Evolutionary conservation across 2,797 vertebrate genomes (phyloP).

Genomic region (Merluccius polli): DNA sequence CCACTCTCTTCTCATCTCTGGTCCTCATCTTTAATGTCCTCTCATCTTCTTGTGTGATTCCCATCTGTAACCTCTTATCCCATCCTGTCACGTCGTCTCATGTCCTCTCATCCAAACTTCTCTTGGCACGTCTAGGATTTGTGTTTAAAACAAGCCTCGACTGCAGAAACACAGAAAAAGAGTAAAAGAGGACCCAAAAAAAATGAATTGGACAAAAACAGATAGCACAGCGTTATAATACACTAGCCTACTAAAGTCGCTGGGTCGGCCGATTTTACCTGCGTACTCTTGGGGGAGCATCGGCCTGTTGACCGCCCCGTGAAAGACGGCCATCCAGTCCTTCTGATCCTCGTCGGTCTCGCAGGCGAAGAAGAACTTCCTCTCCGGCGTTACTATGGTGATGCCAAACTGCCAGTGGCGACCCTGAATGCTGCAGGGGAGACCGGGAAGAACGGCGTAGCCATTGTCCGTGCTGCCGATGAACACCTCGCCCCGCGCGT

Average conservation of each 20-base stretch:
- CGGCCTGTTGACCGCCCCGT: slow-evolving; percentile 80
- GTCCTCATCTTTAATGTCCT: not conserved
- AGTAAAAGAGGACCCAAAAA: not conserved
- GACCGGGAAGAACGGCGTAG: slow-evolving; percentile 82
- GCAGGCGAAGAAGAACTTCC: slow-evolving; percentile 89
- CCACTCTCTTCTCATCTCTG: too few species aligned
- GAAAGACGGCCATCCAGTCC: slow-evolving; percentile 85
- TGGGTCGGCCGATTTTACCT: slow-evolving; percentile 65
- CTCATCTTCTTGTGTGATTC: not conserved
- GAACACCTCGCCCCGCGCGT: slow-evolving; percentile 93
- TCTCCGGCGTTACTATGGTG: slow-evolving; percentile 89
- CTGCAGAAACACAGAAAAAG: slow-evolving; percentile 65
- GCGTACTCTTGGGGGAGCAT: slow-evolving; percentile 96
- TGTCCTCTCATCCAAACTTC: not conserved
- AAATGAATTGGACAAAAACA: not conserved
- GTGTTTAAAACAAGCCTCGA: slow-evolving; percentile 96
- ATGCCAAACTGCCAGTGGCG: slow-evolving; percentile 88
- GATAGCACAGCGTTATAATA: not conserved
- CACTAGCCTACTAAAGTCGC: not conserved
- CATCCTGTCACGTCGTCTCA: not conserved
- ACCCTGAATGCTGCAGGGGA: slow-evolving; percentile 80
- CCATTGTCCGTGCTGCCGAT: slow-evolving; percentile 89
- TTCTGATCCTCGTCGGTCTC: slow-evolving; percentile 83
- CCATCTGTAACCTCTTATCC: not conserved
- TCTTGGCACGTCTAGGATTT: slow-evolving; percentile 76